These are phyloP conservation scores for Polietes domitor DNA, from an alignment of 2,888 invertebrate genomes.

Conservation along the genomic window DNA sequence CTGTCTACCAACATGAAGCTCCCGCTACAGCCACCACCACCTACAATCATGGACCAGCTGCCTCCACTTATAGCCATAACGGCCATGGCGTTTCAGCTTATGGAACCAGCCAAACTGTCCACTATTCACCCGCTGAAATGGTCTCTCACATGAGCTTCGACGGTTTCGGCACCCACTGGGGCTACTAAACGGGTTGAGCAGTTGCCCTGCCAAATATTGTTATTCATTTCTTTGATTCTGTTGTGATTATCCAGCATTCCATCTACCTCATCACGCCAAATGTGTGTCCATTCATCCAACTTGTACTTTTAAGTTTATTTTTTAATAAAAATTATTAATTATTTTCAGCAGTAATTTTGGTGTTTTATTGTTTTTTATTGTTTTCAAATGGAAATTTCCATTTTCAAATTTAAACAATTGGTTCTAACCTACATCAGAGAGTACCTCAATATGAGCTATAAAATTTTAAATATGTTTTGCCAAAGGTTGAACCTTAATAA, in stretches of 20 bases:
- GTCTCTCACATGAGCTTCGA: constrained; percentile 86
- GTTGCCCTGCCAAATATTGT: constrained; percentile 9
- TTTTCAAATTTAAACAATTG: too few species aligned
- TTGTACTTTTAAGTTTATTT: not conserved
- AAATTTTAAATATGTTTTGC: too few species aligned
- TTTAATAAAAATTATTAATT: not conserved
- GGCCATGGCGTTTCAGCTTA: constrained; percentile 77
- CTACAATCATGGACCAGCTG: constrained; percentile 72
- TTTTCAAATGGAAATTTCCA: too few species aligned
- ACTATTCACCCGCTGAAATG: constrained; percentile 83
- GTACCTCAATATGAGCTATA: too few species aligned
- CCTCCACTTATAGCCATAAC: constrained; percentile 77
- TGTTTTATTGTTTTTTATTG: too few species aligned
- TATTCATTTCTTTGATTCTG: constrained; percentile 32
- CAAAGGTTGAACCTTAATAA: too few species aligned
- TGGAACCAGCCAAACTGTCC: constrained; percentile 79
- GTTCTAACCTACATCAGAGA: too few species aligned
- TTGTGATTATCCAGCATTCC: not conserved
- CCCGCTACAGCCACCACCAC: constrained; percentile 68
- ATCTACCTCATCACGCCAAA: constrained; percentile 1
- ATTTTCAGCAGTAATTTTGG: not conserved
- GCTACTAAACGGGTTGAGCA: constrained; percentile 82
- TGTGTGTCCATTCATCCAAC: not conserved
- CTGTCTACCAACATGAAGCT: constrained; percentile 48
- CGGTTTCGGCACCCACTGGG: constrained; percentile 85